Evolutionary conservation across 64 coral and sea anemone genomes (phyloP).

Genomic region (Actinia tenebrosa): DNA sequence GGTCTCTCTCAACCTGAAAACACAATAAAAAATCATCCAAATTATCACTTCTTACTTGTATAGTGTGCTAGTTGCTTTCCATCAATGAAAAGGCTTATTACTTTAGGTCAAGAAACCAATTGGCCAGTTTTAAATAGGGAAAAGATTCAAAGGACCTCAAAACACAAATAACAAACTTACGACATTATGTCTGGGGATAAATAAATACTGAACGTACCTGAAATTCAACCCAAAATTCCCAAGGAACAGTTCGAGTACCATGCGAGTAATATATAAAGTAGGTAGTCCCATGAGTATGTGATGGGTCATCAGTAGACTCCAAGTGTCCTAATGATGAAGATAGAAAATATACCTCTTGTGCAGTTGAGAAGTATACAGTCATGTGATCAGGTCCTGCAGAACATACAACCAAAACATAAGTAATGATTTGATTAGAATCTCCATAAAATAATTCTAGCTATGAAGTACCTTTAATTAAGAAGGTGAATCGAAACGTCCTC

Average conservation of each 20-base stretch:
- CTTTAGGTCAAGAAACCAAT: too few species aligned
- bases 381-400: slow-evolving; percentile 80
- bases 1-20: slow-evolving; percentile 48
- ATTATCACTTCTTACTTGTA: not conserved
- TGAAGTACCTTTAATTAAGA: slow-evolving; percentile 53
- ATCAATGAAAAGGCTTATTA: too few species aligned
- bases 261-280: slow-evolving; percentile 93
- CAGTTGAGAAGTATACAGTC: slow-evolving; percentile 68
- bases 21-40: not conserved
- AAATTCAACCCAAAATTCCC: slow-evolving; percentile 75
- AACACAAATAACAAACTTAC: too few species aligned
- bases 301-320: slow-evolving; percentile 29
- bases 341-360: slow-evolving; percentile 42
- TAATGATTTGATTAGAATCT: not conserved
- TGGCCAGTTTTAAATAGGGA: too few species aligned
- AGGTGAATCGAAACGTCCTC: slow-evolving; percentile 35
- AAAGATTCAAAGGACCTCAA: too few species aligned
- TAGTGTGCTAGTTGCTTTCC: too few species aligned
- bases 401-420: not conserved
- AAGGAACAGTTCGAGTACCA: slow-evolving; percentile 54
- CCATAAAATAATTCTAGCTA: not conserved
- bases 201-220: slow-evolving; percentile 20
- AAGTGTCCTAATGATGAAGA: slow-evolving; percentile 65
- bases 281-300: slow-evolving; percentile 29
- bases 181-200: too few species aligned